Evolutionary conservation across 2,888 invertebrate species (phyloP), one percentile per base, ranked within the genome.

Genomic region (Tipula confusa): DNA sequence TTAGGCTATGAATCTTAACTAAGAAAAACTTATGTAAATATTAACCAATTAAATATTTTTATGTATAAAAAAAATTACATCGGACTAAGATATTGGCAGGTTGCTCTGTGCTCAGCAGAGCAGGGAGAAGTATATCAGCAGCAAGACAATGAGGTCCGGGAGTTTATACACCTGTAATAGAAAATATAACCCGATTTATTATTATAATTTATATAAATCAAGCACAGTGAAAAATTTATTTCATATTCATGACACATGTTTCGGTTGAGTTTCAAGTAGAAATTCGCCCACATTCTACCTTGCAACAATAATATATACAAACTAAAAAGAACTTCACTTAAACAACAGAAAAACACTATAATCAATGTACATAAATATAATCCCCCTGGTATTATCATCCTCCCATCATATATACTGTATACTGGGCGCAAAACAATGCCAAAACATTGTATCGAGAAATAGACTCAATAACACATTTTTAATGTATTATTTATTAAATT

Each of bases 401-500:
- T 64, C 24, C 4, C 48, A 64, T 64, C 24, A 64, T 64, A 64
- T 64, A n/a, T n/a, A n/a, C n/a, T n/a, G n/a, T n/a, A n/a, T n/a
- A n/a, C 24, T 3, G 24, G 18, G 9, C 64, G 64, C n/a, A n/a
- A 64, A 64, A 64, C 64, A 64, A 64, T 64, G 24, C 64, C 64
- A 64, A 11, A 64, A 64, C 64, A 24, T n/a, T n/a, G n/a, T n/a
- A n/a, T 64, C 24, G 64, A 64, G 11, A 33, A 11, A 24, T 18
- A 64, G 64, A 64, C 24, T 64, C 64, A 64, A 64, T 64, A 64
- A 64, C 64, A 64, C 64, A 64, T 64, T 64, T 64, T 64, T 64
- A 64, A 64, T 64, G 64, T 64, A 64, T 64, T 64, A 64, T 64
- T 64, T 64, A 64, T 64, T 64, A 64, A 64, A 64, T 64, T 64